phyloP scores from a whole-genome alignment of 2,888 invertebrate genomes.

The Marronus borbonicus region DNA sequence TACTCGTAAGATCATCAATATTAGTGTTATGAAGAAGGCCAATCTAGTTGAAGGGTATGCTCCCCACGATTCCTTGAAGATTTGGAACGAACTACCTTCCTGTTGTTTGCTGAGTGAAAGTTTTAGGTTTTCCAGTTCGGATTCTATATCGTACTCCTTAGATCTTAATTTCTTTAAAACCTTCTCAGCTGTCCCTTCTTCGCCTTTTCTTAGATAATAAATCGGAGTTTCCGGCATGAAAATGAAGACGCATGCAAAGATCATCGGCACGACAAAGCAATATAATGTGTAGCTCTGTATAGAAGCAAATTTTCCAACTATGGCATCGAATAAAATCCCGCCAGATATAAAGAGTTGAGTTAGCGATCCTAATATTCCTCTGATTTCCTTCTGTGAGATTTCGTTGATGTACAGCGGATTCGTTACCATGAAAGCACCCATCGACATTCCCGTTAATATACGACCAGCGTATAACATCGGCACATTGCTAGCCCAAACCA shows the following conservation, averaged over 20 bases:
- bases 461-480: slow-evolving; percentile 76
- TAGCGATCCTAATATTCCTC: slow-evolving; percentile 87
- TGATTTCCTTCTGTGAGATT: slow-evolving; percentile 83
- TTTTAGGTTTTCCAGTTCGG: slow-evolving; percentile 76
- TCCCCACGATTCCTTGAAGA: slow-evolving; percentile 74
- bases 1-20: slow-evolving; percentile 80
- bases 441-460: slow-evolving; percentile 80
- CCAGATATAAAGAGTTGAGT: slow-evolving; percentile 87
- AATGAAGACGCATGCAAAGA: slow-evolving; percentile 79
- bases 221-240: slow-evolving; percentile 91
- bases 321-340: slow-evolving; percentile 84
- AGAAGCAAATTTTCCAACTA: slow-evolving; percentile 75
- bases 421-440: slow-evolving; percentile 84
- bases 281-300: slow-evolving; percentile 77
- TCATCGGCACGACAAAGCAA: slow-evolving; percentile 76
- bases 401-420: slow-evolving; percentile 88
- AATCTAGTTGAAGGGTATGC: slow-evolving; percentile 75
- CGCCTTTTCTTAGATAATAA: slow-evolving; percentile 76
- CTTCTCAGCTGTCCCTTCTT: slow-evolving; percentile 76
- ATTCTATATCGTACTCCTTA: slow-evolving; percentile 75
- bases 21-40: slow-evolving; percentile 72
- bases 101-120: slow-evolving; percentile 65
- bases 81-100: slow-evolving; percentile 68
- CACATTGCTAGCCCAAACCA: slow-evolving; percentile 77
- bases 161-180: slow-evolving; percentile 82